phyloP scores from a whole-genome alignment of 2,888 invertebrate species.

The Anodontia alba region DNA sequence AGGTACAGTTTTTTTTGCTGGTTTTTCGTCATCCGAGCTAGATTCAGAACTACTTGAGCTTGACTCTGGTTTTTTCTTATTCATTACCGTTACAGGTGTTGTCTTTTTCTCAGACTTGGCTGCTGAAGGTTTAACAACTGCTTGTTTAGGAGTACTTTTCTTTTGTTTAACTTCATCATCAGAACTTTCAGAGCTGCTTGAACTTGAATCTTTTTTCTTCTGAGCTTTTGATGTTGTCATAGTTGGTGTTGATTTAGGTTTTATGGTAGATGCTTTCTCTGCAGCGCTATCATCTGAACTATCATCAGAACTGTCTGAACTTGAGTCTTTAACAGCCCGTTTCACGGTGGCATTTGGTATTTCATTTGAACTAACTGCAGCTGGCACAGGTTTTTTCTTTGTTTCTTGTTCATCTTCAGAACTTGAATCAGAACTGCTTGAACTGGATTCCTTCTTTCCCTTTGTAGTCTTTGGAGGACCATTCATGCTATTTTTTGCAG shows the following conservation, averaged over 20 bases:
- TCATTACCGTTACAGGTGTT: background rate
- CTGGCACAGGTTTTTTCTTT: background rate
- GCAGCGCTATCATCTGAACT: slow-evolving; percentile 63
- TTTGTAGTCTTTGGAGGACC: slow-evolving; percentile 22
- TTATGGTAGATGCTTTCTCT: background rate
- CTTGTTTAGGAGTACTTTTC: background rate
- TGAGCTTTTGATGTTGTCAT: background rate
- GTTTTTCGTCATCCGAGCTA: slow-evolving; percentile 42
- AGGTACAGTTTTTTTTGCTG: background rate
- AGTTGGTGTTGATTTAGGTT: slow-evolving; percentile 24
- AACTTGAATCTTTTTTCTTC: slow-evolving; percentile 37
- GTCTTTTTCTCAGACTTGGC: slow-evolving; percentile 20
- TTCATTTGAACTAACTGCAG: slow-evolving; percentile 26
- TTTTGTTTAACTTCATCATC: slow-evolving; percentile 37
- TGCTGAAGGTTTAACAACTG: background rate
- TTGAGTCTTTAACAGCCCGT: slow-evolving; percentile 27
- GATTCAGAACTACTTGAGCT: slow-evolving; percentile 42
- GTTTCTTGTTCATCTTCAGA: slow-evolving; percentile 26
- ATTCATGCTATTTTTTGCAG: slow-evolving; percentile 26
- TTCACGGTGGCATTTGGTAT: slow-evolving; percentile 24
- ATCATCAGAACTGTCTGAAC: slow-evolving; percentile 40
- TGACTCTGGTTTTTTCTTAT: slow-evolving; percentile 14
- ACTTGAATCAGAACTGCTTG: slow-evolving; percentile 48
- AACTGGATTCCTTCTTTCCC: slow-evolving; percentile 45
- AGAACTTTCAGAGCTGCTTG: slow-evolving; percentile 53